Evolutionary conservation across 2,888 invertebrate genomes (phyloP).

Genomic region (Plusia festucae): DNA sequence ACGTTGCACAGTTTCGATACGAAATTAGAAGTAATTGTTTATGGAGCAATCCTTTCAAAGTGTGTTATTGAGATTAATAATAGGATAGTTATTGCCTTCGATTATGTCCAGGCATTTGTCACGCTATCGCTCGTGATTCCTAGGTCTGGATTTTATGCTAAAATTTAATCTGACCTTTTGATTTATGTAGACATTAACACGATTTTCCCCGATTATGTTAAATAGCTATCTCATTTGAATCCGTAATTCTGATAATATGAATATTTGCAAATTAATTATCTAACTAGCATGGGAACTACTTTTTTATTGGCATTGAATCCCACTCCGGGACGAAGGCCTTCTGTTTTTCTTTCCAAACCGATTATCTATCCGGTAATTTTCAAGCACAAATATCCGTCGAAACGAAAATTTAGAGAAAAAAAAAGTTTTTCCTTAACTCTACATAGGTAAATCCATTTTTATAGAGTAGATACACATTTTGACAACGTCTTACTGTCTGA

Average conservation of each 20-base stretch:
- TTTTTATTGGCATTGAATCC: no score
- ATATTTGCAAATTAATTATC: neutral
- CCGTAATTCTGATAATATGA: neutral
- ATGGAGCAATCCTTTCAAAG: conserved; percentile 18
- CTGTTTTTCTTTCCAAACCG: no score
- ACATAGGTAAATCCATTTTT: no score
- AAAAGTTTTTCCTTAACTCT: no score
- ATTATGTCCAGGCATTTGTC: conserved; percentile 19
- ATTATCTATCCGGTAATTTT: no score
- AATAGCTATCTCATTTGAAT: conserved; percentile 1
- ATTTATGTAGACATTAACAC: conserved; percentile 54
- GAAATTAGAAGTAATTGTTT: conserved; percentile 17
- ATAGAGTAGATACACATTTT: no score
- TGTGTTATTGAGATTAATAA: conserved; percentile 43
- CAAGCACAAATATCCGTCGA: no score
- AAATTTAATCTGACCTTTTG: conserved; percentile 40
- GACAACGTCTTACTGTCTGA: no score
- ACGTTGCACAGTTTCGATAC: conserved; percentile 21
- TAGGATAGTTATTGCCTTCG: conserved; percentile 25
- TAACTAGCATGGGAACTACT: neutral
- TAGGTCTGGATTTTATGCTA: conserved; percentile 27
- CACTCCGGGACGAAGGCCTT: no score
- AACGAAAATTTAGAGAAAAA: no score
- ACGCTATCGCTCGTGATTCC: conserved; percentile 45
- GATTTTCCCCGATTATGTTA: conserved; percentile 19